Evolutionary conservation across 2,113 vertebrate genomes (phyloP).

Genomic region (Agapornis roseicollis): DNA sequence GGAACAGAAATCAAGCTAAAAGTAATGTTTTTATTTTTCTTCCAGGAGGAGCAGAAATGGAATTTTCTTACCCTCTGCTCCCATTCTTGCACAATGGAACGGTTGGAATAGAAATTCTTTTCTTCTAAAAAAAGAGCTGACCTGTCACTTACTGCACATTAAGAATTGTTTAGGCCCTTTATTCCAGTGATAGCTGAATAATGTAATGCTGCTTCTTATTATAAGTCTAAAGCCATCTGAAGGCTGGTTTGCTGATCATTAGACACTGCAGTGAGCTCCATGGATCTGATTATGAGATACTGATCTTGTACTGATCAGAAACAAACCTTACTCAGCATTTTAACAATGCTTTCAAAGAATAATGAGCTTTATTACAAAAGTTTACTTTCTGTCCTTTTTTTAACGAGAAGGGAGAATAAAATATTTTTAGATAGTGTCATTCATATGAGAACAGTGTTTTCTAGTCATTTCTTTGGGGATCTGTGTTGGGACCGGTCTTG

Average conservation of each 20-base stretch:
- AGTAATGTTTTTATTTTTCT: not conserved
- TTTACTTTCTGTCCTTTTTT: not conserved
- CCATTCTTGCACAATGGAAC: slow-evolving; percentile 9
- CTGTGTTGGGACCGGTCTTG: too few species aligned
- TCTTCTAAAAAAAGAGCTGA: not conserved
- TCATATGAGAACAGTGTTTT: not conserved
- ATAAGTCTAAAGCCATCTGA: not conserved
- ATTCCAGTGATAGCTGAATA: not conserved
- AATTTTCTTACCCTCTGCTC: slow-evolving; percentile 18
- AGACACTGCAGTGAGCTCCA: not conserved
- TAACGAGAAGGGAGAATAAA: not conserved
- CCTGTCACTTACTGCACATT: slow-evolving; percentile 3
- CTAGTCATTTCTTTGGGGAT: too few species aligned
- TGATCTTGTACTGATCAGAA: not conserved
- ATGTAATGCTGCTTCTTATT: not conserved
- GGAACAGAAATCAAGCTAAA: not conserved
- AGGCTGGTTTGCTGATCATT: not conserved
- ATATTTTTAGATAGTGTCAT: not conserved
- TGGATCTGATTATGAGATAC: not conserved
- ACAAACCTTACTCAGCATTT: not conserved
- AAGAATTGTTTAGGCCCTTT: slow-evolving; percentile 2
- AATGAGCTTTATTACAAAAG: not conserved
- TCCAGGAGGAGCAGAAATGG: not conserved
- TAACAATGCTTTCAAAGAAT: not conserved
- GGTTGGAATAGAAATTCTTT: not conserved